These are phyloP conservation scores for Anagyrus pseudococci DNA, from an alignment of 2,888 invertebrate genomes.

Conservation along the genomic window DNA sequence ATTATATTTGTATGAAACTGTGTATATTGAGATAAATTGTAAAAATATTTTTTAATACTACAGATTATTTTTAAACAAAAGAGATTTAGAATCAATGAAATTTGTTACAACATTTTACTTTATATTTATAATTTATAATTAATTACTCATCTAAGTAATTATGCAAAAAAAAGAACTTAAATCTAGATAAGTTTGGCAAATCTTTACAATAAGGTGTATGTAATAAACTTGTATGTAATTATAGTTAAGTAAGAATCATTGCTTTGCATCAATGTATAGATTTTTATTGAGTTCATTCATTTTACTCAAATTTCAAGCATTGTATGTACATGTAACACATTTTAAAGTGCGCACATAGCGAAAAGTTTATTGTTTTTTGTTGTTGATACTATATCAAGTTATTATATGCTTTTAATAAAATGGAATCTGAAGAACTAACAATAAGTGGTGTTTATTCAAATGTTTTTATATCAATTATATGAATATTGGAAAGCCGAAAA, in stretches of 20 bases:
- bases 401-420: slow-evolving; percentile 35
- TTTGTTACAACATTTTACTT: no score
- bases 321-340: not conserved
- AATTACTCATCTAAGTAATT: not conserved
- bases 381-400: slow-evolving; percentile 3
- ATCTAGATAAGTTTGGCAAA: not conserved
- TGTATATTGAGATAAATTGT: no score
- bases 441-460: no score
- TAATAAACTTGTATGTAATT: slow-evolving; percentile 1
- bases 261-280: slow-evolving; percentile 5
- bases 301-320: not conserved
- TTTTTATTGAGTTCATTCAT: slow-evolving; percentile 1
- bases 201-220: slow-evolving; percentile 1
- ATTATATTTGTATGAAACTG: no score
- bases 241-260: slow-evolving; percentile 1
- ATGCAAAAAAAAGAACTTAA: not conserved
- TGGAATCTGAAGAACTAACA: no score
- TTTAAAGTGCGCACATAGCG: slow-evolving; percentile 6
- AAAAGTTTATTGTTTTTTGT: not conserved
- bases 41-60: no score
- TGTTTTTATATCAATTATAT: no score
- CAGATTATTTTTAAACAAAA: no score
- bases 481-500: no score
- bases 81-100: no score
- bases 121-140: not conserved